These are phyloP conservation scores for Plutella xylostella DNA, from an alignment of 2,888 invertebrate species.

Conservation along the genomic window DNA sequence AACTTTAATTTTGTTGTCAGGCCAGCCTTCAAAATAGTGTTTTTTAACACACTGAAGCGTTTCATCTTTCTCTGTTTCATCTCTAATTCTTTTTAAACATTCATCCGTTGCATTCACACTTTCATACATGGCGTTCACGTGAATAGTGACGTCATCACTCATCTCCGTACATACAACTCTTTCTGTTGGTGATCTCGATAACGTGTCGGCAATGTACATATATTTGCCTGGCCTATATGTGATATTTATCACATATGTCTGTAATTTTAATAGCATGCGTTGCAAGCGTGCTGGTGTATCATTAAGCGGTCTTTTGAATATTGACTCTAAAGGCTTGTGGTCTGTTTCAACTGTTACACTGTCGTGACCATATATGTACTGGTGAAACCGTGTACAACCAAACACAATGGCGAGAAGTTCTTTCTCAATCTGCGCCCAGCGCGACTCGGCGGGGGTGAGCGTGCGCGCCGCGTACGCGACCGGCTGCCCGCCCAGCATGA, in stretches of 20 bases:
- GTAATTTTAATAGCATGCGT: slow-evolving; percentile 18
- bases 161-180: slow-evolving; percentile 8
- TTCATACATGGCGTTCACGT: neutral
- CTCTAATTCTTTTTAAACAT: neutral
- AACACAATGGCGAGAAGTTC: no score
- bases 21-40: neutral
- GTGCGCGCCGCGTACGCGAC: slow-evolving; percentile 3
- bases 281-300: slow-evolving; percentile 22
- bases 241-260: neutral
- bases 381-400: slow-evolving; percentile 9
- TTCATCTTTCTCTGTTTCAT: neutral
- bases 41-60: neutral
- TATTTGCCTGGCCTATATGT: no score
- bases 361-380: slow-evolving; percentile 15
- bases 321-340: slow-evolving; percentile 26
- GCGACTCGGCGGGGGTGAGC: no score
- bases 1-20: neutral
- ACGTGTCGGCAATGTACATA: slow-evolving; percentile 3
- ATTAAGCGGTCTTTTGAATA: slow-evolving; percentile 24
- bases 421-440: neutral
- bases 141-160: slow-evolving; percentile 8
- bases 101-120: neutral
- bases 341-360: slow-evolving; percentile 23
- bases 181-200: slow-evolving; percentile 21
- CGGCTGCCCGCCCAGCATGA: no score